A percentile compares a stretch with the other conserved stretches of the same genome.
Evolutionary conservation across 2,113 vertebrate species (phyloP).

Genomic region (Rhabdornis inornatus): DNA sequence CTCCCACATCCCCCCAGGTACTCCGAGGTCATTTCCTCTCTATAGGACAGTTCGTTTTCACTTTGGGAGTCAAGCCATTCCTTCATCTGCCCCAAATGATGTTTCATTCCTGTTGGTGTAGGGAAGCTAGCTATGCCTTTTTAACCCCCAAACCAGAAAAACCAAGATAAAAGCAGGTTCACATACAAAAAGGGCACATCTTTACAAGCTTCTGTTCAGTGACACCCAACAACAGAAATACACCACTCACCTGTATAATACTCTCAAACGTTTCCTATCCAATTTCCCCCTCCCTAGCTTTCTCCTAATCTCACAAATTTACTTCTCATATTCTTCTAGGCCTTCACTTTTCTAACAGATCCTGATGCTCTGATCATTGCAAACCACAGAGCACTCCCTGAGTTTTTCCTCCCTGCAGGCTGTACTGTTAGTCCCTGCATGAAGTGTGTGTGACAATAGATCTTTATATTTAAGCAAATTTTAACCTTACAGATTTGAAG

Average conservation of each 20-base stretch:
- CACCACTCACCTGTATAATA: neutral
- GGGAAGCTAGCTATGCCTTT: neutral
- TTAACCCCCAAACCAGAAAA: neutral
- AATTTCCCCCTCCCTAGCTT: neutral
- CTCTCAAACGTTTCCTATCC: neutral
- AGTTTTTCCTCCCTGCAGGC: neutral
- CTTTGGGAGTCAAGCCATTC: neutral
- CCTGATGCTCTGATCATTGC: neutral
- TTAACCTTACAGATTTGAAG: neutral
- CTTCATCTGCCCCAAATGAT: neutral
- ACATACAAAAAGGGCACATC: neutral
- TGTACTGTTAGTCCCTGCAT: neutral
- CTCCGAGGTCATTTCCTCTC: neutral
- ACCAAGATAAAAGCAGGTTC: neutral
- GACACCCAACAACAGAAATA: neutral
- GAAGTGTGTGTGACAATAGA: neutral
- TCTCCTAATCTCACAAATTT: neutral
- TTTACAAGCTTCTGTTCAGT: neutral
- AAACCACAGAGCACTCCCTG: neutral
- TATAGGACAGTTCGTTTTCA: neutral
- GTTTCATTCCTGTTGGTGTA: neutral
- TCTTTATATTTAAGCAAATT: neutral
- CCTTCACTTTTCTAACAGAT: neutral
- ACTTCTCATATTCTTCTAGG: neutral
- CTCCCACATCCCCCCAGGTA: neutral